phyloP scores from a whole-genome alignment of 2,888 invertebrate genomes.

The Glaucopsyche alexis region DNA sequence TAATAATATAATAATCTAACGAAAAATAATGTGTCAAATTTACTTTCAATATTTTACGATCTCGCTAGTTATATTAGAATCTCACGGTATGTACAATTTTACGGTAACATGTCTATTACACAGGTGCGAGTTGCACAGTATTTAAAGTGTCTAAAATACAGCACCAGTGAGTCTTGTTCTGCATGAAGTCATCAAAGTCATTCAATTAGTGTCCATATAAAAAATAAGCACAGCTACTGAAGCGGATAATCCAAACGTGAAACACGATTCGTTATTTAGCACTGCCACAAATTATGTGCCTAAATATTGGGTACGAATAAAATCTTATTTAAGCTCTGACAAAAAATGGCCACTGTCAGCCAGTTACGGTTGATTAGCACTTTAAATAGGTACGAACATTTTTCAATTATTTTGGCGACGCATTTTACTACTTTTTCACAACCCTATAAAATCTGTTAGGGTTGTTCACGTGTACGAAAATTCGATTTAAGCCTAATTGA shows the following conservation, averaged over 20 bases:
- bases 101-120: no score
- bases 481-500: conserved; percentile 2
- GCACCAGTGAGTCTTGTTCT: background rate
- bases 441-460: conserved; percentile 1
- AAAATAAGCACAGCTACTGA: conserved; percentile 74
- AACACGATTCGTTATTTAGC: conserved; percentile 64
- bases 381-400: conserved; percentile 63
- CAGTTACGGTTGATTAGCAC: conserved; percentile 70
- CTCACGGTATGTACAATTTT: no score
- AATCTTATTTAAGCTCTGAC: conserved; percentile 64
- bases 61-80: no score
- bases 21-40: no score
- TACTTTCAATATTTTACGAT: no score
- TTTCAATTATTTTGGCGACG: conserved; percentile 65
- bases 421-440: conserved; percentile 27
- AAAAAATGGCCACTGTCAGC: conserved; percentile 58
- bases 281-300: conserved; percentile 56
- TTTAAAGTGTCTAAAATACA: no score
- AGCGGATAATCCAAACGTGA: conserved; percentile 75
- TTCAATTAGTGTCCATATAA: conserved; percentile 41
- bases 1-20: no score
- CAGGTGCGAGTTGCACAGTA: no score
- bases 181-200: conserved; percentile 11
- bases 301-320: conserved; percentile 61
- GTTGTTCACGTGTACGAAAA: background rate